Evolutionary conservation across 2,113 vertebrate species (phyloP).

Genomic region (Sceloporus tristichus): DNA sequence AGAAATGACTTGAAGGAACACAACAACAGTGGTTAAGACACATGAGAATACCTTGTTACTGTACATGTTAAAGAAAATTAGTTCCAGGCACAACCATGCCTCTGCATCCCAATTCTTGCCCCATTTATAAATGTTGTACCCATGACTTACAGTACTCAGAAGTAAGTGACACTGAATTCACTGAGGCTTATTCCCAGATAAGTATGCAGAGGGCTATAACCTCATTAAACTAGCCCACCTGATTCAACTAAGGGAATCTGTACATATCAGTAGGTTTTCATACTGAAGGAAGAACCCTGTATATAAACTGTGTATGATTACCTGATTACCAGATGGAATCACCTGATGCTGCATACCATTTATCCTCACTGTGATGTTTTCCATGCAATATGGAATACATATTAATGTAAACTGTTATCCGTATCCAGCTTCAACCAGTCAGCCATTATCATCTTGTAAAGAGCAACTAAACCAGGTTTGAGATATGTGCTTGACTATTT

Average conservation of each 20-base stretch:
- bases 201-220: neutral
- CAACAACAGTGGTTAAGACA: too few relatives aligned
- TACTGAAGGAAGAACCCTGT: neutral
- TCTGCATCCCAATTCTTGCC: neutral
- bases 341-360: neutral
- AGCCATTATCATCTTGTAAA: neutral
- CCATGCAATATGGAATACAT: neutral
- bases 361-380: too few relatives aligned
- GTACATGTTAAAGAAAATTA: neutral
- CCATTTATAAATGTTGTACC: neutral
- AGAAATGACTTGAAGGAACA: too few relatives aligned
- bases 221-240: neutral
- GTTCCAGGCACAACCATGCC: neutral
- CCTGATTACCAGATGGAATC: neutral
- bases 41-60: slow-evolving; percentile 11
- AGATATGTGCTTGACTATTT: neutral
- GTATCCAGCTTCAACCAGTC: neutral
- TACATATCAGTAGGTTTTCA: neutral
- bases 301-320: neutral
- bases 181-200: neutral
- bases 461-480: neutral
- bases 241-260: neutral
- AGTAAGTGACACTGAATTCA: too few relatives aligned
- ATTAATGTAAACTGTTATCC: neutral
- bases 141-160: neutral